These are phyloP conservation scores for Suillia variegata DNA, from an alignment of 2,888 invertebrate species.

Conservation along the genomic window DNA sequence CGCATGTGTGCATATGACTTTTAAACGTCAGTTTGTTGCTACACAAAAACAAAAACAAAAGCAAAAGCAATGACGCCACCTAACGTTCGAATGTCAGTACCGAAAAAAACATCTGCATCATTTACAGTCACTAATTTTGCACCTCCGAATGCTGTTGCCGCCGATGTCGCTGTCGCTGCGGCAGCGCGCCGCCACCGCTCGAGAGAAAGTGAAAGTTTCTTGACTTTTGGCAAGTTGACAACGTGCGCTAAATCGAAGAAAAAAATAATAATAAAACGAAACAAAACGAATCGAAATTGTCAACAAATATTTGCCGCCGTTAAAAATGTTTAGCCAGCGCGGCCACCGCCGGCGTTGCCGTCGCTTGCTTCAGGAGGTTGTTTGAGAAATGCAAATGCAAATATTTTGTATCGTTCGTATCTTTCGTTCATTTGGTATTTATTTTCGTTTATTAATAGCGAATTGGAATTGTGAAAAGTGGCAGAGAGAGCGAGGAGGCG, in stretches of 20 bases:
- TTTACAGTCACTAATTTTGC: not conserved
- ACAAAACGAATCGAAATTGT: conserved; percentile 5
- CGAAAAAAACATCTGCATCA: conserved; percentile 13
- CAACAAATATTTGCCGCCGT: conserved; percentile 10
- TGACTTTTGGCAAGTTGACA: conserved; percentile 21
- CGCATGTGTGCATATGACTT: not conserved
- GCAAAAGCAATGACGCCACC: conserved; percentile 3
- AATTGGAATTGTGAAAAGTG: no score
- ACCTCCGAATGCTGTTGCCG: not conserved
- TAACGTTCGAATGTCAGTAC: conserved; percentile 10
- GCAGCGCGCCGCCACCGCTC: not conserved
- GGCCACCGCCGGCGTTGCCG: no score
- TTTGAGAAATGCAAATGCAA: no score
- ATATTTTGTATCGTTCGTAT: no score
- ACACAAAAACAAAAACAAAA: not conserved
- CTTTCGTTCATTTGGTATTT: no score
- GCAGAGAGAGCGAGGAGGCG: no score
- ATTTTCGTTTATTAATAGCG: no score
- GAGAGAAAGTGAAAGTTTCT: conserved; percentile 27
- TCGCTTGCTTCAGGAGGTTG: no score
- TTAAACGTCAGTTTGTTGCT: conserved; percentile 4
- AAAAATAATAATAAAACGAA: conserved; percentile 13
- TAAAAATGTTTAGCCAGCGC: not conserved
- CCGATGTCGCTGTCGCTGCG: not conserved
- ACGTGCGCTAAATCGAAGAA: not conserved